Conservation (phyloP, 2,113 vertebrate species). For the Gymnobelideus leadbeateri region DNA sequence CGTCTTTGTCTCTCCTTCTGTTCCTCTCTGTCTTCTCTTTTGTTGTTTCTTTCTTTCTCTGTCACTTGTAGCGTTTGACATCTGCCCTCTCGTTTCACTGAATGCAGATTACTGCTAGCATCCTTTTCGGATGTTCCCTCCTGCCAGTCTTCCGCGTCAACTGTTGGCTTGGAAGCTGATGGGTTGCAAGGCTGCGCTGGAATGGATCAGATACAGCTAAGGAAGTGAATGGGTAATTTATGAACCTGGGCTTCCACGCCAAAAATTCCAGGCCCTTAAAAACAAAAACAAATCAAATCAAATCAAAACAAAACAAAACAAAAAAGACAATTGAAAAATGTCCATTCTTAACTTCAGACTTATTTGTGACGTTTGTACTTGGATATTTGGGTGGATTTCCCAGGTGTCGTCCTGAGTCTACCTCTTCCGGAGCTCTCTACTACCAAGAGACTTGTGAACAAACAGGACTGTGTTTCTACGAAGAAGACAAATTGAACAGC, state of each 20-base stretch:
- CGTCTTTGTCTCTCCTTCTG: background rate
- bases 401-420: background rate
- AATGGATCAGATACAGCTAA: background rate
- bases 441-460: background rate
- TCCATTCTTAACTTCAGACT: background rate
- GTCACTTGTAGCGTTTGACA: background rate
- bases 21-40: background rate
- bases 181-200: background rate
- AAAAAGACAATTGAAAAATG: background rate
- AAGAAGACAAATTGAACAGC: background rate
- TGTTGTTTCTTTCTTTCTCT: background rate
- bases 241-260: background rate
- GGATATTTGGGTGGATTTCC: background rate
- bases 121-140: background rate
- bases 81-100: background rate
- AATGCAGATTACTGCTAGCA: background rate
- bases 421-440: background rate
- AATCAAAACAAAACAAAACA: background rate
- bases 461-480: background rate
- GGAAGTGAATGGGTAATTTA: background rate
- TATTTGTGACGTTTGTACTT: background rate
- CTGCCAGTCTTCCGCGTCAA: background rate
- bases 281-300: background rate
- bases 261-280: background rate
- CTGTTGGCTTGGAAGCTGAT: background rate